Conservation (phyloP, 2,113 vertebrate species). For the Plecturocebus donacophilus region DNA sequence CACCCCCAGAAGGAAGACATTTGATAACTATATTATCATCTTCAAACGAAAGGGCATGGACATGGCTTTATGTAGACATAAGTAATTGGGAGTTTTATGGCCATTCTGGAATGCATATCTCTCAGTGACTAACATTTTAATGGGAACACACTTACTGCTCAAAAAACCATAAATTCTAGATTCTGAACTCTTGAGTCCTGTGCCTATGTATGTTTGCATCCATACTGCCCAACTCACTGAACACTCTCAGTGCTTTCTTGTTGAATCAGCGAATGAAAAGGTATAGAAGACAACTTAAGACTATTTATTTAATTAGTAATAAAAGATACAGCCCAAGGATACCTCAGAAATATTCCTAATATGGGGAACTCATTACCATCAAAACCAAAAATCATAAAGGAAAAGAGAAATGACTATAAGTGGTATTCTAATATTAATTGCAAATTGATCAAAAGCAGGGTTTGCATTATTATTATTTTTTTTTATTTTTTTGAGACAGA, state of each 20-base stretch:
- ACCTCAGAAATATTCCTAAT: neutral
- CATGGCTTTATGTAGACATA: slow-evolving; percentile 34
- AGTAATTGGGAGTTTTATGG: slow-evolving; percentile 39
- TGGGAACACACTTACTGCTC: neutral
- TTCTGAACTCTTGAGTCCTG: neutral
- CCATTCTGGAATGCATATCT: slow-evolving; percentile 42
- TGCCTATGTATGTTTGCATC: slow-evolving; percentile 25
- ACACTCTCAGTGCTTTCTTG: neutral
- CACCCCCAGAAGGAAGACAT: slow-evolving; percentile 1
- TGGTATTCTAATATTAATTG: neutral
- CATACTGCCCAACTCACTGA: neutral
- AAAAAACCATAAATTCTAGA: slow-evolving; percentile 21
- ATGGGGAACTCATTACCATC: neutral
- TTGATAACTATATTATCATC: slow-evolving; percentile 45
- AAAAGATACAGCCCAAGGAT: neutral
- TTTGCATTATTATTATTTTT: neutral
- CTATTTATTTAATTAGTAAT: neutral
- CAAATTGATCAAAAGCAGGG: neutral
- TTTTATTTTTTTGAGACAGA: no score
- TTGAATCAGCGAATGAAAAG: slow-evolving; percentile 13
- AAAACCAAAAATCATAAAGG: neutral
- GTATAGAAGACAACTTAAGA: neutral
- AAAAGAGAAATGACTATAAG: neutral
- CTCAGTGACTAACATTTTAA: slow-evolving; percentile 46
- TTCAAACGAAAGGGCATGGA: slow-evolving; percentile 34